Evolutionary conservation across 37 sponge, comb jelly and placozoan genomes (phyloP).

Genomic region (Chondrilla cf. caribensis): DNA sequence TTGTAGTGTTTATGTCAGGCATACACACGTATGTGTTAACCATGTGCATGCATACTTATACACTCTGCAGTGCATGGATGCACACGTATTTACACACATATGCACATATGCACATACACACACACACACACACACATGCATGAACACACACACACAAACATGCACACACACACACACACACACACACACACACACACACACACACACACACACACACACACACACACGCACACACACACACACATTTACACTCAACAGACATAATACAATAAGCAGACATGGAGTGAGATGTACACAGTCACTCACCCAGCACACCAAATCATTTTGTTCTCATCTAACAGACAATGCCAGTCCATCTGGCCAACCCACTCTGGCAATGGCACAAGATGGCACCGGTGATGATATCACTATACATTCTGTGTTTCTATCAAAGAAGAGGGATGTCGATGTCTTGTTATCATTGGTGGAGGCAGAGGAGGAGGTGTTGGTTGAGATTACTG

Average conservation of each 20-base stretch:
- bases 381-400: conserved; percentile 40
- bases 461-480: too few relatives aligned
- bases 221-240: conserved; percentile 21
- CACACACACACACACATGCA: not conserved
- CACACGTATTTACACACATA: too few relatives aligned
- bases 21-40: too few relatives aligned
- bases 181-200: not conserved
- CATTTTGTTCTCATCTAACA: too few relatives aligned
- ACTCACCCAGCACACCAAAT: too few relatives aligned
- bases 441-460: not conserved
- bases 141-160: not conserved
- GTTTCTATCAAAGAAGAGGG: conserved; percentile 50
- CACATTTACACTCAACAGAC: not conserved
- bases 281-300: too few relatives aligned
- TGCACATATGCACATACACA: not conserved
- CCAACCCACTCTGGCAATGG: conserved; percentile 54
- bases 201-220: conserved; percentile 22
- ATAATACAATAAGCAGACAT: too few relatives aligned
- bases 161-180: conserved; percentile 33
- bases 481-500: too few relatives aligned
- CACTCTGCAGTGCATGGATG: not conserved
- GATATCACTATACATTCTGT: conserved; percentile 69
- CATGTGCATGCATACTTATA: too few relatives aligned
- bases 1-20: too few relatives aligned
- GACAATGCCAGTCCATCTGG: too few relatives aligned